Base-by-base conservation (phyloP, 2,888 invertebrate genomes). In the Zhuqinia jingwanae region DNA sequence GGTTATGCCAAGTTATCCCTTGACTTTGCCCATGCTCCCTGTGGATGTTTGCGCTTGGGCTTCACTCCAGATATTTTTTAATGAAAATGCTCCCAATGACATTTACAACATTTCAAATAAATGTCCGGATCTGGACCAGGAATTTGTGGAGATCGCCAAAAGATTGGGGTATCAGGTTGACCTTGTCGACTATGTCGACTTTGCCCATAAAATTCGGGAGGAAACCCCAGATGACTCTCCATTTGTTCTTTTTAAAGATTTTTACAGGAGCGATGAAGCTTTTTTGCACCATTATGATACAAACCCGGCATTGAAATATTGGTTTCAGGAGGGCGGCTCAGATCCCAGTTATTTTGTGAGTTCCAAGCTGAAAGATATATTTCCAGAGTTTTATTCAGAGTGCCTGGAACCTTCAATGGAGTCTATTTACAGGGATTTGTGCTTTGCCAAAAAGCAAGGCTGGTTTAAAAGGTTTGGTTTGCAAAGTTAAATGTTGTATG, bases 381-480 rank as follows among this genome's bases (percentile, higher is more conserved):
- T 27, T 8, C 73, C 73, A 15, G 27, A 73, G 6, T 50, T 73
- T 30, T 73, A 50, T 53, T n/a, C n/a, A n/a, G n/a, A 27, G 2
- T 10, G 15, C 30, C 3, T 6, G 2, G 3, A 2, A 11, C 0
- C 27, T 0, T 25, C 50, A 6, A 73, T 53, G 53, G 73, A 73
- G 1, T 20, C 17, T 53, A 27, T 80, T 42, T 42, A 45, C 6
- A 25, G 17, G 1, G 80, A 80, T 25, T 25, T 80, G 11, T 3
- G 10, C 5, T 80, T 80, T 20, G 70, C 56, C 0, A 70, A 80
- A 47, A n/a, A n/a, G 15, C 42, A 56, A 0, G 80, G 80, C 0
- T 70, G 68, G 70, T 45, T 80, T n/a, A n/a, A 56, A 2, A 80
- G 70, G 11, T 80, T 50, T 56, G 45, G 45, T 30, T 53, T 63